Percentiles rank a stretch among this genome's conserved stretches.
Conservation (phyloP, 2,113 vertebrate genomes). For the Piaya cayana region DNA sequence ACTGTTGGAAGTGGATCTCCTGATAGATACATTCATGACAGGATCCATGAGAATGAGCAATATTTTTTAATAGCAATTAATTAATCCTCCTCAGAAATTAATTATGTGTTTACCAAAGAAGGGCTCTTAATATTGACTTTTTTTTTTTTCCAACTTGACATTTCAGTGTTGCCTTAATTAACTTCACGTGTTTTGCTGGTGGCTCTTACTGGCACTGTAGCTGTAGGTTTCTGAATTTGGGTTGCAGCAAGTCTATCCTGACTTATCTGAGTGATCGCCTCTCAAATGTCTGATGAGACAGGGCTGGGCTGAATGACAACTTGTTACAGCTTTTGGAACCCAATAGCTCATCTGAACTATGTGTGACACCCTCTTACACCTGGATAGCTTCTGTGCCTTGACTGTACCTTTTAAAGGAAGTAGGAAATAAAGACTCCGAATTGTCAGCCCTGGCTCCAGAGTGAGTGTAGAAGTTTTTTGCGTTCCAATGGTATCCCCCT, state of each 20-base stretch:
- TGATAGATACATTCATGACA: not conserved
- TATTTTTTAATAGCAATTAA: not conserved
- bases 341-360: conserved; percentile 32
- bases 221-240: not conserved
- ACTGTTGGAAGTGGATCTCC: not conserved
- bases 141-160: not conserved
- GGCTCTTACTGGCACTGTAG: not conserved
- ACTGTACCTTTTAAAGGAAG: not conserved
- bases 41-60: not conserved
- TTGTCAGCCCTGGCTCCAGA: not conserved
- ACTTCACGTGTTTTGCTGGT: not conserved
- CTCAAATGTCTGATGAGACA: not conserved
- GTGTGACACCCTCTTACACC: conserved; percentile 9
- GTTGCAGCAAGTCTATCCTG: not conserved
- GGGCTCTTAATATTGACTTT: not conserved
- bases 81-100: not conserved
- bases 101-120: not conserved
- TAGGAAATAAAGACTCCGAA: not conserved
- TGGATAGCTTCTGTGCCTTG: not conserved
- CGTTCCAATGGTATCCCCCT: not conserved
- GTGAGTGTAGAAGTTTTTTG: not conserved
- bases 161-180: conserved; percentile 1
- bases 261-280: not conserved
- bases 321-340: conserved; percentile 41
- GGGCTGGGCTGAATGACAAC: not conserved